These are phyloP conservation scores for Drosophila paulistorum DNA, from an alignment of 1,140 invertebrate species.

Conservation along the genomic window DNA sequence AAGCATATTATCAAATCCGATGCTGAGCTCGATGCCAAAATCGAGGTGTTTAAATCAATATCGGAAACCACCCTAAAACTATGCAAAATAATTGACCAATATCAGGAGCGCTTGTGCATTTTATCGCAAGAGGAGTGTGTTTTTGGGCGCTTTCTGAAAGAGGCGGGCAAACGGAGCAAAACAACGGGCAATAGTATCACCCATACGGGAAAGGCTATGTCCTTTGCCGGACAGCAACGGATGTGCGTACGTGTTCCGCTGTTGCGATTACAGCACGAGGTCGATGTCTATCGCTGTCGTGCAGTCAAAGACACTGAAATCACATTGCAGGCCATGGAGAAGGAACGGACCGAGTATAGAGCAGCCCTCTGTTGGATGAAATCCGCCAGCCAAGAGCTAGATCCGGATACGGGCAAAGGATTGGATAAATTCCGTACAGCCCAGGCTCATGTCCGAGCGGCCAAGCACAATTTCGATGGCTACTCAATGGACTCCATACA, in stretches of 20 bases:
- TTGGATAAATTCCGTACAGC: constrained; percentile 98
- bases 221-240: constrained; percentile 97
- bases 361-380: constrained; percentile 99
- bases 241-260: constrained; percentile 93
- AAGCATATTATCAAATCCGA: constrained; percentile 98
- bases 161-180: constrained; percentile 93
- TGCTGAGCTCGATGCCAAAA: constrained; percentile 97
- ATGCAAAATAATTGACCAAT: constrained; percentile 95
- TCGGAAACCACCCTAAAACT: constrained; percentile 95
- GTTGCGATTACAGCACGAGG: constrained; percentile 95
- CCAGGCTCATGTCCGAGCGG: constrained; percentile 88
- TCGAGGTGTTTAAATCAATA: constrained; percentile 98
- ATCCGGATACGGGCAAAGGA: constrained; percentile 98
- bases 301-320: constrained; percentile 96
- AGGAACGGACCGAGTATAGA: constrained; percentile 96
- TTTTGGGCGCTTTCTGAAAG: constrained; percentile 97
- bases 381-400: constrained; percentile 95
- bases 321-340: constrained; percentile 93
- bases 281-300: constrained; percentile 97
- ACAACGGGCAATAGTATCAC: constrained; percentile 96
- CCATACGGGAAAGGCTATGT: constrained; percentile 96
- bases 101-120: constrained; percentile 96
- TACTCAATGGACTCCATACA: constrained; percentile 97
- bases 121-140: constrained; percentile 98
- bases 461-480: constrained; percentile 96